A percentile compares a stretch with the other conserved stretches of the same genome.
These are phyloP conservation scores for Ligdia adustata DNA, from an alignment of 2,888 invertebrate genomes.

Conservation along the genomic window DNA sequence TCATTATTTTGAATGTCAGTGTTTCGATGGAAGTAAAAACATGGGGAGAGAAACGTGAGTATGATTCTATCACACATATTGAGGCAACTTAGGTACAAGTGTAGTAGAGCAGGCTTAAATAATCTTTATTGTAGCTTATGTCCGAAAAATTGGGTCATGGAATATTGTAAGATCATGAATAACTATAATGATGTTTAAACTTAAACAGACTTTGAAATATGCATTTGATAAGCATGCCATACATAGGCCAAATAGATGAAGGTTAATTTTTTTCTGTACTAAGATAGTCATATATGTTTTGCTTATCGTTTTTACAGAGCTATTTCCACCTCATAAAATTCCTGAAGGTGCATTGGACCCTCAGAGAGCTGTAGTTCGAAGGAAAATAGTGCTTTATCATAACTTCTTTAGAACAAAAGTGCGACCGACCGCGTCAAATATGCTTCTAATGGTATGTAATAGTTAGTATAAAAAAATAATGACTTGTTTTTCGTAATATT, in stretches of 20 bases:
- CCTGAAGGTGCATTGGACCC: slow-evolving; percentile 81
- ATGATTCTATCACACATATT: slow-evolving; percentile 17
- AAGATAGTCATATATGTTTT: not conserved
- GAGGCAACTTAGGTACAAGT: too few species aligned
- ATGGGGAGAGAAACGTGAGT: slow-evolving; percentile 68
- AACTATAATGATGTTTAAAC: too few species aligned
- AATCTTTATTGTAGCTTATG: too few species aligned
- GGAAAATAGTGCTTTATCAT: slow-evolving; percentile 90
- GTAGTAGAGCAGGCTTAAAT: too few species aligned
- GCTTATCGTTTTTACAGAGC: slow-evolving; percentile 63
- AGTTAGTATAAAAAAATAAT: too few species aligned
- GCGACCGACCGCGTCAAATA: slow-evolving; percentile 89
- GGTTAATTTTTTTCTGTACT: not conserved
- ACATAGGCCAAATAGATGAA: too few species aligned
- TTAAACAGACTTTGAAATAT: too few species aligned
- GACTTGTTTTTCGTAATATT: too few species aligned
- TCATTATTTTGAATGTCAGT: slow-evolving; percentile 50
- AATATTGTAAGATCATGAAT: too few species aligned
- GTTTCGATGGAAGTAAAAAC: slow-evolving; percentile 48
- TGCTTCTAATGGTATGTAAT: slow-evolving; percentile 90
- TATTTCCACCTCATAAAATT: slow-evolving; percentile 64
- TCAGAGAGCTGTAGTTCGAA: slow-evolving; percentile 83
- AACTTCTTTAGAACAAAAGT: slow-evolving; percentile 91
- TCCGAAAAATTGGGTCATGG: too few species aligned
- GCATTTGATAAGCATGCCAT: too few species aligned